Conservation (phyloP, 2,888 invertebrate genomes). For the Xanthia icteritia region DNA sequence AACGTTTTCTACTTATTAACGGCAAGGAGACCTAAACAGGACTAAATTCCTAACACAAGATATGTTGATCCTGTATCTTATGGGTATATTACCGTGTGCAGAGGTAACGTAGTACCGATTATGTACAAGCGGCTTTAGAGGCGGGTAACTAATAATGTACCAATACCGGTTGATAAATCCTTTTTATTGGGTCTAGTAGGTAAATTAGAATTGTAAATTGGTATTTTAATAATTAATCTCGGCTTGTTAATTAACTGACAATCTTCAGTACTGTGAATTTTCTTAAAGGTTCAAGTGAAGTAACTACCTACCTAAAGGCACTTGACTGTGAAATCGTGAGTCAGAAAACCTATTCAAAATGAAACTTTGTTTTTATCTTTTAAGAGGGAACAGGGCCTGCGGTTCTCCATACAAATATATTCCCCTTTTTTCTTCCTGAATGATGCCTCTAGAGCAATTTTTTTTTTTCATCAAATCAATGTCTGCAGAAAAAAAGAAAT, state of each 20-base stretch:
- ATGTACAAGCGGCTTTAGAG: constrained; percentile 45
- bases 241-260: not conserved
- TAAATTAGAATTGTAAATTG: not conserved
- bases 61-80: constrained; percentile 59
- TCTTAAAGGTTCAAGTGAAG: not conserved
- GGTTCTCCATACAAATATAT: too few relatives aligned
- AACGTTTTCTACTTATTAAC: constrained; percentile 22
- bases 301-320: not conserved
- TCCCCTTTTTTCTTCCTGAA: too few relatives aligned
- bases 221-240: not conserved
- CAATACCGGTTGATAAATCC: constrained; percentile 25
- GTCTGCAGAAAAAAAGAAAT: too few relatives aligned
- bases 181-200: constrained; percentile 27
- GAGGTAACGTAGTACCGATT: constrained; percentile 56
- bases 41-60: constrained; percentile 45
- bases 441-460: too few relatives aligned
- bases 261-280: not conserved
- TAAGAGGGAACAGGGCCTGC: too few relatives aligned
- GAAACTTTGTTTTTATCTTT: too few relatives aligned
- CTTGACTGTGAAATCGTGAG: not conserved
- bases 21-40: constrained; percentile 23
- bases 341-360: too few relatives aligned
- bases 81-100: constrained; percentile 40
- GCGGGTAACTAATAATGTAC: constrained; percentile 36
- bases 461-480: too few relatives aligned